A percentile compares a stretch with the other conserved stretches of the same genome.
These are phyloP conservation scores for Hydriomena furcata DNA, from an alignment of 2,888 invertebrate genomes.

Conservation along the genomic window DNA sequence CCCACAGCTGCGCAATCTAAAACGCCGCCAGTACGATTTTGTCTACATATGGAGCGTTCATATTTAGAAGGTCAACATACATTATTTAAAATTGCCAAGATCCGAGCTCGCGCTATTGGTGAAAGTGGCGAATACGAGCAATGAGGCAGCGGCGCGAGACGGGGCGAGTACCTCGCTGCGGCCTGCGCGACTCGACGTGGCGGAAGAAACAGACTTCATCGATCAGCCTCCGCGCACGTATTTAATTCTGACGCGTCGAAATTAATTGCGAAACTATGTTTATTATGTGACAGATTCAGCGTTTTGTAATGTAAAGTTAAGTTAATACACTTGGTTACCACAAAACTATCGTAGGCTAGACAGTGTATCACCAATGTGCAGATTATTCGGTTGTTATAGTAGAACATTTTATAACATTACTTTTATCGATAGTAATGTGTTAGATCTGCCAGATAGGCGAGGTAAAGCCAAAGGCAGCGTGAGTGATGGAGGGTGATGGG, in stretches of 20 bases:
- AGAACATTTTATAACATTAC: conserved; percentile 41
- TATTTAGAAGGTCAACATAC: conserved; percentile 60
- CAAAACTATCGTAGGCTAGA: conserved; percentile 13
- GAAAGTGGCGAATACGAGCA: conserved; percentile 78
- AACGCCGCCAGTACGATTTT: conserved; percentile 18
- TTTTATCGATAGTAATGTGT: conserved; percentile 59
- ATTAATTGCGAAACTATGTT: conserved; percentile 51
- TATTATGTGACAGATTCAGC: conserved; percentile 45
- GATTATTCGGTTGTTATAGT: conserved; percentile 43
- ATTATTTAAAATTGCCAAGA: conserved; percentile 55
- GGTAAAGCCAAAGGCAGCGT: conserved; percentile 48
- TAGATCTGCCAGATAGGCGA: conserved; percentile 56
- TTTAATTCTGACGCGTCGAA: conserved; percentile 47
- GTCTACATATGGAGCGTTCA: conserved; percentile 27
- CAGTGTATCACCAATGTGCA: conserved; percentile 47
- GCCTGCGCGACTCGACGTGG: conserved; percentile 66
- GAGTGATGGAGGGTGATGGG: conserved; percentile 65
- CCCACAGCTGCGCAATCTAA: conserved; percentile 32
- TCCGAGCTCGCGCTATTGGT: conserved; percentile 66
- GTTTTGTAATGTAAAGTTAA: conserved; percentile 22
- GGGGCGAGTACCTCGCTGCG: conserved; percentile 61
- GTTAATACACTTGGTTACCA: conserved; percentile 2
- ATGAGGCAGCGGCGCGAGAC: conserved; percentile 78
- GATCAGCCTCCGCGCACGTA: conserved; percentile 58
- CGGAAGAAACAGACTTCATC: conserved; percentile 69